These are phyloP conservation scores for Troglohyphantes excavatus DNA, from an alignment of 2,888 invertebrate species.

Conservation along the genomic window DNA sequence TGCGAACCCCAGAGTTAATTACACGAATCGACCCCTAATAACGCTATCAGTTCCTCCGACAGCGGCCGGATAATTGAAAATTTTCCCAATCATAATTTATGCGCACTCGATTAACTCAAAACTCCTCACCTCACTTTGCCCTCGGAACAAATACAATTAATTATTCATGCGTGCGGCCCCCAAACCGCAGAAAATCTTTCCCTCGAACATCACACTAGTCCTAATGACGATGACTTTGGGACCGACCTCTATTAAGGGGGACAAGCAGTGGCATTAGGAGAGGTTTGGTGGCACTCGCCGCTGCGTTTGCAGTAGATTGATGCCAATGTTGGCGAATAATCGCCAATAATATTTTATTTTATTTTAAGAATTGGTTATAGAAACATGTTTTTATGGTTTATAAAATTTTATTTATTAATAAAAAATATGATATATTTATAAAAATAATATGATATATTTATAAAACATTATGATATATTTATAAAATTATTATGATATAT, in stretches of 20 bases:
- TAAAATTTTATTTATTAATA: no score
- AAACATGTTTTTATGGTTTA: no score
- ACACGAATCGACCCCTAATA: slow-evolving; percentile 60
- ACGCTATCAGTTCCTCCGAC: slow-evolving; percentile 53
- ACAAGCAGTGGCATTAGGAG: slow-evolving; percentile 33
- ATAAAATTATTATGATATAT: no score
- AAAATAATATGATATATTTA: no score
- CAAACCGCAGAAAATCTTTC: slow-evolving; percentile 59
- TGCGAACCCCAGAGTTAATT: slow-evolving; percentile 37
- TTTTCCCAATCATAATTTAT: slow-evolving; percentile 75
- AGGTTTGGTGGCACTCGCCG: slow-evolving; percentile 14
- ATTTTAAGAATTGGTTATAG: no score
- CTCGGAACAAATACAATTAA: slow-evolving; percentile 68
- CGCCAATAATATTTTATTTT: no score
- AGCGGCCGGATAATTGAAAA: slow-evolving; percentile 66
- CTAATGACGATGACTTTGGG: slow-evolving; percentile 62
- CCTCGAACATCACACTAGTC: slow-evolving; percentile 31
- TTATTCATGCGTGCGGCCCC: slow-evolving; percentile 67
- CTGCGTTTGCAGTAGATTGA: no score
- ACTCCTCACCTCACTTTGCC: slow-evolving; percentile 52
- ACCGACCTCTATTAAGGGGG: slow-evolving; percentile 50
- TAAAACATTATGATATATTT: no score
- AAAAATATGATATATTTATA: no score
- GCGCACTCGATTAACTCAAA: slow-evolving; percentile 70
- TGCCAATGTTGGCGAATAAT: no score